phyloP scores from a whole-genome alignment of 2,113 vertebrate species.

The Microtus montanus region DNA sequence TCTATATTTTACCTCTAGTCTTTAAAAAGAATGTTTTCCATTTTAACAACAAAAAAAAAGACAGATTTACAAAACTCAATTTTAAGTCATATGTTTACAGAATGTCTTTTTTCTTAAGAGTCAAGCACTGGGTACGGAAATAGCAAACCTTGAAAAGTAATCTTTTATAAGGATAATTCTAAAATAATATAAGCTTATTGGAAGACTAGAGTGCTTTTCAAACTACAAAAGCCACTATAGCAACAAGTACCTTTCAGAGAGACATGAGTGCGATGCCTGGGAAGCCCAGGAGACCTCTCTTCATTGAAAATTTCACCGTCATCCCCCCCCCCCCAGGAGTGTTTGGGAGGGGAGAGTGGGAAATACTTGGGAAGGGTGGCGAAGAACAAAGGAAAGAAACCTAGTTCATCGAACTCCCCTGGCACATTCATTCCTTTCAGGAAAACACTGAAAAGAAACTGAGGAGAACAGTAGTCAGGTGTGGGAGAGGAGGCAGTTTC shows the following conservation, averaged over 20 bases:
- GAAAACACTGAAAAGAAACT: not conserved
- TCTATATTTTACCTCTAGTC: conserved; percentile 52
- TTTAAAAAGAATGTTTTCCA: conserved; percentile 57
- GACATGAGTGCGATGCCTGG: not conserved
- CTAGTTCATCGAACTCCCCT: not conserved
- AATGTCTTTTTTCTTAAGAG: conserved; percentile 15
- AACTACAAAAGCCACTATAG: not conserved
- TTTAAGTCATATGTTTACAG: conserved; percentile 29
- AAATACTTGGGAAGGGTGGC: not conserved
- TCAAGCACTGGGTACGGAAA: conserved; percentile 21
- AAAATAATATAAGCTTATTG: conserved; percentile 22
- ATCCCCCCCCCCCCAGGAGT: not conserved
- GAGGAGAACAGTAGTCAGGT: no score
- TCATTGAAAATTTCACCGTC: not conserved
- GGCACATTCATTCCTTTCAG: not conserved
- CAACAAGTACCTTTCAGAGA: not conserved
- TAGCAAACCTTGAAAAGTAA: conserved; percentile 22
- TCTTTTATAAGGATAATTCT: conserved; percentile 45
- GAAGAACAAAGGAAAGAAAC: not conserved
- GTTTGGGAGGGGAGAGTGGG: not conserved
- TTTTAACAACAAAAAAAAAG: conserved; percentile 59
- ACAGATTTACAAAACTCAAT: conserved; percentile 47
- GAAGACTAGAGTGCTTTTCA: not conserved
- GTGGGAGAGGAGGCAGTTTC: not conserved
- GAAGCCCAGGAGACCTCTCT: not conserved